phyloP scores from a whole-genome alignment of 2,797 vertebrate species.

The Columba guinea region DNA sequence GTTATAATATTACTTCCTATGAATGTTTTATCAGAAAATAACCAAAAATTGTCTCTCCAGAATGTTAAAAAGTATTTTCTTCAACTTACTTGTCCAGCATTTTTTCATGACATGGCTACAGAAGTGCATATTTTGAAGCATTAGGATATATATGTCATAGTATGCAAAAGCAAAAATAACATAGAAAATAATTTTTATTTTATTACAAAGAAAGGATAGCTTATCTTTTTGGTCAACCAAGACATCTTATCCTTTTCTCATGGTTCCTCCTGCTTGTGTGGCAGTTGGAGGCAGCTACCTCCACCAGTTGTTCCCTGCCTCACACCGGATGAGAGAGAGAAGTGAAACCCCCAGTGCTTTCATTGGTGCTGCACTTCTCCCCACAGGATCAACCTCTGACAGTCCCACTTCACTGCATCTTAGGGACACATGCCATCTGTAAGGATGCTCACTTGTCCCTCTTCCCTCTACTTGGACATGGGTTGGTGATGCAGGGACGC shows the following conservation, averaged over 20 bases:
- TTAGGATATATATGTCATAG: background rate
- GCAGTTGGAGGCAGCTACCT: background rate
- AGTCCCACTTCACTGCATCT: background rate
- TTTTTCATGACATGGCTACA: background rate
- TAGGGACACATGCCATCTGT: background rate
- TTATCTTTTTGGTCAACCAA: background rate
- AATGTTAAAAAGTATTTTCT: background rate
- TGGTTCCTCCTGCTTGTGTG: background rate
- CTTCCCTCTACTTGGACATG: background rate
- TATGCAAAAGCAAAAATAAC: background rate
- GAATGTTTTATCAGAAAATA: background rate
- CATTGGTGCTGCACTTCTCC: background rate
- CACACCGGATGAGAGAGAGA: background rate
- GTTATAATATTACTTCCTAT: background rate
- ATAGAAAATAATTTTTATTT: background rate
- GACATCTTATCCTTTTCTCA: background rate
- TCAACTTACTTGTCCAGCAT: background rate
- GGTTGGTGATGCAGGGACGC: rapidly evolving
- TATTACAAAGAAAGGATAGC: background rate
- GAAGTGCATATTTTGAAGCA: background rate
- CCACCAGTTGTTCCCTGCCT: background rate
- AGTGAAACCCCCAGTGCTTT: background rate
- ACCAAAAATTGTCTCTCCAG: background rate
- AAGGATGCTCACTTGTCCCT: background rate
- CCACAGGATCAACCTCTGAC: background rate